These are phyloP conservation scores for Cyphomyrus plagiostoma DNA, from an alignment of 2,113 vertebrate species.

Conservation along the genomic window DNA sequence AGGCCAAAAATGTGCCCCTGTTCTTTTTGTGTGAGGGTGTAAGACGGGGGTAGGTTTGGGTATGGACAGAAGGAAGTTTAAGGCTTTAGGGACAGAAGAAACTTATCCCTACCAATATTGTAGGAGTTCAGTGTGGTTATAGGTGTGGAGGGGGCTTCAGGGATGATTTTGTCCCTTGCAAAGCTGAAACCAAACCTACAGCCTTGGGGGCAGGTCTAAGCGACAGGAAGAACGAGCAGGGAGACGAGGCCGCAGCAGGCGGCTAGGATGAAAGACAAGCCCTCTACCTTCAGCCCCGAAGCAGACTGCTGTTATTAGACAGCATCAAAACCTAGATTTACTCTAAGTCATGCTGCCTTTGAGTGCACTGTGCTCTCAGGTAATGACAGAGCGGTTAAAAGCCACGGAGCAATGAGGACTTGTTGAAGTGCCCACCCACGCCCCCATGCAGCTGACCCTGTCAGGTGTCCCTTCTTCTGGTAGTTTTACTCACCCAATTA, in stretches of 20 bases:
- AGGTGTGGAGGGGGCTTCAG: not conserved
- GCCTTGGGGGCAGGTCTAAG: not conserved
- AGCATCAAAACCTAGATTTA: not conserved
- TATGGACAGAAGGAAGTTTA: not conserved
- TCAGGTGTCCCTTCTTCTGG: not conserved
- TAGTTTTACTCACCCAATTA: not conserved
- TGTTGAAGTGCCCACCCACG: not conserved
- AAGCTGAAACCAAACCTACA: not conserved
- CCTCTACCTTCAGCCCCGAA: not conserved
- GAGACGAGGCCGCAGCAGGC: not conserved
- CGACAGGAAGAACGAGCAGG: not conserved
- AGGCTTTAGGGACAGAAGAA: not conserved
- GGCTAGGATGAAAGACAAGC: not conserved
- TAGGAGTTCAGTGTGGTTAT: not conserved
- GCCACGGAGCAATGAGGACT: not conserved
- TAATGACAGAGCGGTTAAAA: not conserved
- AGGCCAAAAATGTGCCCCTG: not conserved
- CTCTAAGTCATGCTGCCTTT: not conserved
- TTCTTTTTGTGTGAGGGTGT: not conserved
- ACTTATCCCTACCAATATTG: not conserved
- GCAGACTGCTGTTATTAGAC: not conserved
- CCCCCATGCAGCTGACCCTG: not conserved
- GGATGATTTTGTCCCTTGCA: not conserved
- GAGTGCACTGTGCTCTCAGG: constrained; percentile 5
- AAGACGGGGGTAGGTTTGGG: not conserved